Base-by-base conservation (phyloP, 2,888 invertebrate genomes). In the Nomada hirtipes region DNA sequence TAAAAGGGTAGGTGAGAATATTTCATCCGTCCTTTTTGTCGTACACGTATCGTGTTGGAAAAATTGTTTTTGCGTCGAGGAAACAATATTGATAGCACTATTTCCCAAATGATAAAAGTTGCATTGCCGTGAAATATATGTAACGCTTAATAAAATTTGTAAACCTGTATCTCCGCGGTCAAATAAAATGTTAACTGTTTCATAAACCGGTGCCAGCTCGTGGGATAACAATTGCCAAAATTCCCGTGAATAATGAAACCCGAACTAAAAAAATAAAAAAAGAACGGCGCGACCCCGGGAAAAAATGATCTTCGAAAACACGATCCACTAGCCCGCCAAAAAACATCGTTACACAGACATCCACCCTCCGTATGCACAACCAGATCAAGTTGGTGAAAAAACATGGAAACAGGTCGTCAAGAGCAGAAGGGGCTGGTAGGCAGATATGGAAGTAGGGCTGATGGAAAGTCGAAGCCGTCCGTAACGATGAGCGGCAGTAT, bases 401-500 rank as follows among this genome's bases (percentile, higher is more conserved):
- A 60, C 68, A 60, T 26, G 29, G 47, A 47, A 61, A 67, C 67
- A 50, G 75, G 70, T 67, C 71, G 65, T 55, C 44, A 23, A 50
- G 18, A 11, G 44, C 53, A 20, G 71, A 57, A 67, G 18, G 42
- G 20, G 36, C 2, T 26, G 44, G 59, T 53, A 76, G 71, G 44
- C 47, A 26, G 23, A 59, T 52, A 70, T 20, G 50, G 53, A 60
- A 53, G 50, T 42, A 18, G 26, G 42, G 42, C 53, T 68, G 76
- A 75, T 79, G 70, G 72, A 76, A 78, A 76, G 50, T 85, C 78
- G 77, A 79, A 85, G 71, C 75, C 64, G 55, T 73, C 81, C 82
- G 88, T 91, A 90, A 91, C 91, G 91, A 83, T 85, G 89, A 90
- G 82, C 89, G 85, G 85, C 86, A 89, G 89, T 91, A 90, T 91